Base-by-base conservation (phyloP, 2,797 vertebrate genomes). In the Leuciscus waleckii region DNA sequence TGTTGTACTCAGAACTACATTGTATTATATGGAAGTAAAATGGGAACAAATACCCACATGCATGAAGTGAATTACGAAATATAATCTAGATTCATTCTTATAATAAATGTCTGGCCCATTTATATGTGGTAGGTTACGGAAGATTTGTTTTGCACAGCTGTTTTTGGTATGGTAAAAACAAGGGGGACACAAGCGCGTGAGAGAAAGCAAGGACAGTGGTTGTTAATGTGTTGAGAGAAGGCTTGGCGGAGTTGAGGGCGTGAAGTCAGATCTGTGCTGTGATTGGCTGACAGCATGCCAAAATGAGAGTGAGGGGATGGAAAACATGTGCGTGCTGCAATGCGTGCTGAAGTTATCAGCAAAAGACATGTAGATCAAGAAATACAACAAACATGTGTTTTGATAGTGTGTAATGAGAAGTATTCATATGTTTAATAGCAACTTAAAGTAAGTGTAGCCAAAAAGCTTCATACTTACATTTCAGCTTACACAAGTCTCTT, bases 211-310 rank as follows among this genome's bases (percentile, higher is more conserved):
- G 8, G 32, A 65, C 56, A 69, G 56, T 41, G 41, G 49, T 65
- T 83, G 85, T 67, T 58, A 68, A 39, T 73, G 58, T 75, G 82
- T 83, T 85, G 37, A 54, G 73, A 82, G 69, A 61, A 80, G 39
- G 89, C 37, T 73, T 83, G 78, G 78, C 76, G 32, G 26, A 75
- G 10, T 43, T 80, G 86, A 89, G 90, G 93, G 93, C 86, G 92
- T 94, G 92, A 61, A 56, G 49, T 21, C 70, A 7, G 11, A 26
- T 75, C 67, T 68, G 71, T 32, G 39, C 81, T 87, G 35, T 76
- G 90, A 95, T 95, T 95, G 94, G 94, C 65, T 84, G 77, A 81
- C 73, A 54, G 11, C 7, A 46, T 87, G 88, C 87, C 87, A 90
- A 29, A 91, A 93, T 92, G 89, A 87, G 89, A 87, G 81, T 79